Conservation (phyloP, 2,113 vertebrate genomes). For the Athene cunicularia region DNA sequence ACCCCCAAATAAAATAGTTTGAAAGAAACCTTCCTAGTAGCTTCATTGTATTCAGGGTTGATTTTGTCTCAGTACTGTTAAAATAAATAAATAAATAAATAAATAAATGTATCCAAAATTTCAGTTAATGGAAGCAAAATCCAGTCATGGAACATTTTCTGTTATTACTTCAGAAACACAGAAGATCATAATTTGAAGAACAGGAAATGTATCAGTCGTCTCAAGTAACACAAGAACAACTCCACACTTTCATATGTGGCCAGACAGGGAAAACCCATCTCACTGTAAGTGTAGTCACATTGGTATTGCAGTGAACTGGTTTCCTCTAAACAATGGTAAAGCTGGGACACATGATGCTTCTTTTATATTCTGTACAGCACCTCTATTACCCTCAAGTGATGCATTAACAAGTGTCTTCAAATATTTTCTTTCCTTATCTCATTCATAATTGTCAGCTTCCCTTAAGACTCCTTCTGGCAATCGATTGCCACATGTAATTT, state of each 20-base stretch:
- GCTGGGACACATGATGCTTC: background rate
- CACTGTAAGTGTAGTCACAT: background rate
- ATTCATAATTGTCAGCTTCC: slow-evolving; percentile 44
- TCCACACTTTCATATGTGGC: background rate
- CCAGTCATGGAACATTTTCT: background rate
- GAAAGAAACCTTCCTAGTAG: background rate
- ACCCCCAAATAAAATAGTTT: background rate
- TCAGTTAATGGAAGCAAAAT: background rate
- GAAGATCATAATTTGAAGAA: background rate
- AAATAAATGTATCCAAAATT: background rate
- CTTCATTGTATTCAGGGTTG: background rate
- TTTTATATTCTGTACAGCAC: slow-evolving; percentile 3
- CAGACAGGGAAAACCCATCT: background rate
- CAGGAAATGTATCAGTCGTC: background rate
- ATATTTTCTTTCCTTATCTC: slow-evolving; percentile 36
- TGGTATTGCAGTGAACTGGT: background rate
- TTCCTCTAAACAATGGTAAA: background rate
- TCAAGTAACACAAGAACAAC: background rate
- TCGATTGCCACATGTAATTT: background rate
- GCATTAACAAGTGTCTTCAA: slow-evolving; percentile 47
- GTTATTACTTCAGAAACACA: background rate
- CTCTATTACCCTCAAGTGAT: slow-evolving; percentile 35
- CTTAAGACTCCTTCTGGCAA: background rate
- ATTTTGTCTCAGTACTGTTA: background rate
- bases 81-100: background rate